Percentiles rank a stretch among this genome's conserved stretches.
Evolutionary conservation across 1,140 invertebrate genomes (phyloP).

Genomic region (Campoletis sonorensis): DNA sequence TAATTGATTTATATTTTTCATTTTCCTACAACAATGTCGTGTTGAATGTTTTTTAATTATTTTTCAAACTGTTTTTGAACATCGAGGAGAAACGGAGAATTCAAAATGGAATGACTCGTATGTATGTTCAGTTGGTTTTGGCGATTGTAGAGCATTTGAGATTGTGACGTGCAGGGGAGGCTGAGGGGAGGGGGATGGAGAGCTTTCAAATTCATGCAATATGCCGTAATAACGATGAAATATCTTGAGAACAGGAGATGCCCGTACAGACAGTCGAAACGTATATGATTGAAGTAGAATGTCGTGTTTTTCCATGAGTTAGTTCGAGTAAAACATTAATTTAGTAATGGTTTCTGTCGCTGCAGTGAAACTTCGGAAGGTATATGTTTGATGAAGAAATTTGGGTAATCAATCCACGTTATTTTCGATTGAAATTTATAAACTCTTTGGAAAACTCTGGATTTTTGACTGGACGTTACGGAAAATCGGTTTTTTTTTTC

Average conservation of each 20-base stretch:
- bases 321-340: slow-evolving; percentile 2
- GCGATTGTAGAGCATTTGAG: neutral
- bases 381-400: neutral
- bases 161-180: too few species aligned
- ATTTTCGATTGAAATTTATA: neutral
- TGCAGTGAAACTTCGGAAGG: neutral
- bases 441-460: neutral
- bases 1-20: too few species aligned
- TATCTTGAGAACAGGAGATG: neutral
- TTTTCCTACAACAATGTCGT: too few species aligned
- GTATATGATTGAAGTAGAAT: neutral
- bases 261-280: neutral
- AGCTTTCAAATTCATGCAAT: neutral
- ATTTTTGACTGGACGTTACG: neutral
- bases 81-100: too few species aligned
- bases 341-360: neutral
- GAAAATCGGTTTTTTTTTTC: neutral
- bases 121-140: neutral
- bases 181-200: too few species aligned
- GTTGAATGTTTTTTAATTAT: too few species aligned
- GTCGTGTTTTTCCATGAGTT: neutral
- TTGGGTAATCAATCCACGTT: neutral
- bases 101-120: neutral
- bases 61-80: too few species aligned
- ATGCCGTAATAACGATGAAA: neutral